phyloP scores from a whole-genome alignment of 1,140 invertebrate genomes.

The Brachionus rotundiformis region DNA sequence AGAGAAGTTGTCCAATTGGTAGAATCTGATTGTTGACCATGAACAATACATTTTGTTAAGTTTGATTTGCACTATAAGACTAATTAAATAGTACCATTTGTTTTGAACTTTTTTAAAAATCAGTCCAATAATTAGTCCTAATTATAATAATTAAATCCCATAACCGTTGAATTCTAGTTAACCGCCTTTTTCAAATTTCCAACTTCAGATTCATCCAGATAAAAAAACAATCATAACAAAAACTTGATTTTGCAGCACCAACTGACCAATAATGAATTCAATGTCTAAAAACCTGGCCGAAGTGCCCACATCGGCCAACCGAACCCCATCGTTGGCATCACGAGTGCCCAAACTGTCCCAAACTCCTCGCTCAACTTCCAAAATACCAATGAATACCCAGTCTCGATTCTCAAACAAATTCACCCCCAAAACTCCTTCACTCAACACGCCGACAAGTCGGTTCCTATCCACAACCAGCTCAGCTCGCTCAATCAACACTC shows the following conservation, averaged over 20 bases:
- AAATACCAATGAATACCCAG: neutral
- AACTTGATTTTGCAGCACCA: too few relatives aligned
- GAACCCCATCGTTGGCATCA: neutral
- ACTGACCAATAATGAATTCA: neutral
- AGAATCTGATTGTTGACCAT: too few relatives aligned
- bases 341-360: neutral
- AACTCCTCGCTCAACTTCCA: neutral
- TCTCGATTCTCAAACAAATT: neutral
- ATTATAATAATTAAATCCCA: neutral
- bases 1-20: too few relatives aligned
- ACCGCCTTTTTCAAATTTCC: neutral
- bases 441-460: neutral
- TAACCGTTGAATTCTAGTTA: neutral
- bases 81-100: too few relatives aligned
- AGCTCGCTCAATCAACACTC: neutral
- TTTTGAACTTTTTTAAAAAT: neutral
- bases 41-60: neutral
- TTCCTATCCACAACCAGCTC: neutral
- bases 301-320: neutral
- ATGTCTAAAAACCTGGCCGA: neutral
- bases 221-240: too few relatives aligned
- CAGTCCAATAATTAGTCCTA: neutral
- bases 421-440: neutral
- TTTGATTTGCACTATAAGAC: too few relatives aligned
- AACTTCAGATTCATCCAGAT: too few relatives aligned